Evolutionary conservation across 2,888 invertebrate species (phyloP).

Genomic region (Eupithecia exiguata): DNA sequence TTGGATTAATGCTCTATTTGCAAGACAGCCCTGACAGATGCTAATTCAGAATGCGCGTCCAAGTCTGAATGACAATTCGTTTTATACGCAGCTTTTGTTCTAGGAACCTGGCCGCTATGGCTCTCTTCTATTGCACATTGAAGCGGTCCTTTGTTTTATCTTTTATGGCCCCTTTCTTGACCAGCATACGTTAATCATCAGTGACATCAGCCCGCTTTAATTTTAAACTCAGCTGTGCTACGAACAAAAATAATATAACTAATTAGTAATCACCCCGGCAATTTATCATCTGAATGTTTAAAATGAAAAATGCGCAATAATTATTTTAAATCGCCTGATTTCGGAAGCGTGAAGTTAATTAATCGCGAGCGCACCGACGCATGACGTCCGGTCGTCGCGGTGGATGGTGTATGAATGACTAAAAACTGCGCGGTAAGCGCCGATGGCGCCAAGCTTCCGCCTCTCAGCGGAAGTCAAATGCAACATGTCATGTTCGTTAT

Average conservation of each 20-base stretch:
- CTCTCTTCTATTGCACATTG: constrained; percentile 35
- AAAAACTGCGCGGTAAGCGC: constrained; percentile 67
- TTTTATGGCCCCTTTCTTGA: constrained; percentile 25
- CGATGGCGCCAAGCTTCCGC: constrained; percentile 75
- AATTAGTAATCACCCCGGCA: constrained; percentile 5
- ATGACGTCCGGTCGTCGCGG: constrained; percentile 66
- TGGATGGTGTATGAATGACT: constrained; percentile 61
- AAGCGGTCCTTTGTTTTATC: constrained; percentile 28
- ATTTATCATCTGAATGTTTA: constrained; percentile 19
- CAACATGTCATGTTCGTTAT: constrained; percentile 73
- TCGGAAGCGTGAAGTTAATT: constrained; percentile 52
- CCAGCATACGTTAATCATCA: constrained; percentile 18
- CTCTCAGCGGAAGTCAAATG: constrained; percentile 73
- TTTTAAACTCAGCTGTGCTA: not conserved
- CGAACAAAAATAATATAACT: not conserved
- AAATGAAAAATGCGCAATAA: constrained; percentile 42
- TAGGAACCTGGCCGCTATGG: constrained; percentile 42
- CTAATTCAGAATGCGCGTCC: constrained; percentile 45
- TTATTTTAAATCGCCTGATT: constrained; percentile 42
- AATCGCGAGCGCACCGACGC: constrained; percentile 55
- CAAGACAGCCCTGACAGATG: constrained; percentile 54
- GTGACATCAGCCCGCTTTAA: constrained; percentile 12
- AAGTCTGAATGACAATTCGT: constrained; percentile 48
- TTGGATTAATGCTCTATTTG: constrained; percentile 65
- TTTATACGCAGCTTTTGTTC: constrained; percentile 35